Evolutionary conservation across 37 sponge, comb jelly and placozoan genomes (phyloP).

Genomic region (Spongia lamella): DNA sequence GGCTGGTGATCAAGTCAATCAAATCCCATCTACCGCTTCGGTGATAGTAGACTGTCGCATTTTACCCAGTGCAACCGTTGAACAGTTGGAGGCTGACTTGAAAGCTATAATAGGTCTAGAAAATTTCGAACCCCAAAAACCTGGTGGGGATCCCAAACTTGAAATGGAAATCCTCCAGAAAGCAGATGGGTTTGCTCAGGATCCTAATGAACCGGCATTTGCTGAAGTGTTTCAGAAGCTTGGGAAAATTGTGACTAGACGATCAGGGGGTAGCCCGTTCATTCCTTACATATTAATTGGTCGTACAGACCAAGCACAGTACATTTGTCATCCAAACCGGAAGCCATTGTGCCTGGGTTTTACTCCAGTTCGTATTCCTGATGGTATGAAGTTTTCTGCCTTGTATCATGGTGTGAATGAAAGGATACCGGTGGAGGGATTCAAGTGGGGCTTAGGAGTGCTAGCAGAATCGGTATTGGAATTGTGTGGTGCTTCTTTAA

Average conservation of each 20-base stretch:
- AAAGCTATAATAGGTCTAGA: slow-evolving; percentile 49
- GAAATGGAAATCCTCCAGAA: slow-evolving; percentile 31
- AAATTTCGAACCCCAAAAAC: slow-evolving; percentile 14
- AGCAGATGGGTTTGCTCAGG: slow-evolving; percentile 36
- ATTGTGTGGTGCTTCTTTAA: slow-evolving; percentile 53
- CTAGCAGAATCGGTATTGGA: slow-evolving; percentile 52
- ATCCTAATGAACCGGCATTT: slow-evolving; percentile 28
- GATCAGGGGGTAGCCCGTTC: slow-evolving; percentile 59
- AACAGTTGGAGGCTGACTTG: slow-evolving; percentile 59
- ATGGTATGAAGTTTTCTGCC: slow-evolving; percentile 41
- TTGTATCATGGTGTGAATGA: slow-evolving; percentile 84
- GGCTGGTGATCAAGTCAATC: slow-evolving; percentile 67
- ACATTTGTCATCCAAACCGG: slow-evolving; percentile 49
- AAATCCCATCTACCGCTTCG: slow-evolving; percentile 70
- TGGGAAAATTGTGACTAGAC: slow-evolving; percentile 4
- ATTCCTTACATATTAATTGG: slow-evolving; percentile 55
- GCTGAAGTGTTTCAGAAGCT: slow-evolving; percentile 39
- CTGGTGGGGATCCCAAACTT: slow-evolving; percentile 39
- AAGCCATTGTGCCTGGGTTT: slow-evolving; percentile 78
- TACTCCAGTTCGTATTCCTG: slow-evolving; percentile 54
- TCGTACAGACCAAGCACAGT: slow-evolving; percentile 57
- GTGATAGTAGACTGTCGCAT: slow-evolving; percentile 62
- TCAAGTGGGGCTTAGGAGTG: slow-evolving; percentile 79
- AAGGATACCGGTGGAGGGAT: slow-evolving; percentile 70
- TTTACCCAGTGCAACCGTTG: slow-evolving; percentile 70